These are phyloP conservation scores for Etheostoma perlongum DNA, from an alignment of 2,797 vertebrate genomes.

Conservation along the genomic window DNA sequence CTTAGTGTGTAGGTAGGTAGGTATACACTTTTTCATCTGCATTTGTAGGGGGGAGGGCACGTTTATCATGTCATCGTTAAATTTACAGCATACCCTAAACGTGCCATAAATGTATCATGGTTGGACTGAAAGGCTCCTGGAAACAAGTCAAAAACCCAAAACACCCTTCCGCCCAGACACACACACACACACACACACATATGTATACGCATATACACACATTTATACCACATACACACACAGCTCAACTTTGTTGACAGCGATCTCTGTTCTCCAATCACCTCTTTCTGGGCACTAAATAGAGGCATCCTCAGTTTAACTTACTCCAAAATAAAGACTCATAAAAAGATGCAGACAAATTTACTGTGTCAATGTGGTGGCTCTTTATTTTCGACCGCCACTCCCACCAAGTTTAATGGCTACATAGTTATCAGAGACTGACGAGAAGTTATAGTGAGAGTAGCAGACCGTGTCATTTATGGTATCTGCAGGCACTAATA, in stretches of 20 bases:
- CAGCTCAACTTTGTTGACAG: slow-evolving; percentile 53
- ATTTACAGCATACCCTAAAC: slow-evolving; percentile 59
- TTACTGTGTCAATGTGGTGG: slow-evolving; percentile 26
- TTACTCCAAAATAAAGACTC: slow-evolving; percentile 56
- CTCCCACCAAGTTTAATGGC: slow-evolving; percentile 30
- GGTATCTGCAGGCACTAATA: slow-evolving; percentile 22
- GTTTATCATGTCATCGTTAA: slow-evolving; percentile 50
- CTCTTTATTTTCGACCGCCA: slow-evolving; percentile 13
- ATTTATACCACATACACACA: slow-evolving; percentile 1
- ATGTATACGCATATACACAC: background rate
- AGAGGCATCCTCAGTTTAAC: slow-evolving; percentile 51
- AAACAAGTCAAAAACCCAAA: slow-evolving; percentile 55
- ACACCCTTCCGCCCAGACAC: background rate
- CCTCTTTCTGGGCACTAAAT: slow-evolving; percentile 44
- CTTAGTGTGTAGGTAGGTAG: slow-evolving; percentile 3
- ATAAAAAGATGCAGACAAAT: slow-evolving; percentile 41
- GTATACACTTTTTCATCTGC: slow-evolving; percentile 33
- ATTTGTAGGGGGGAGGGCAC: slow-evolving; percentile 8
- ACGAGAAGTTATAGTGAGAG: slow-evolving; percentile 16
- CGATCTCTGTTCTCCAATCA: slow-evolving; percentile 31
- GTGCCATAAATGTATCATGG: slow-evolving; percentile 35
- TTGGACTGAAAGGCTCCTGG: slow-evolving; percentile 43
- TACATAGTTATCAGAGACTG: slow-evolving; percentile 30
- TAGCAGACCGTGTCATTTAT: slow-evolving; percentile 7
- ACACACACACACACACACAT: slow-evolving; percentile 5